Percentiles rank a stretch among this genome's conserved stretches.
Evolutionary conservation across 2,888 invertebrate genomes (phyloP).

Genomic region (Dichetophora obliterata): DNA sequence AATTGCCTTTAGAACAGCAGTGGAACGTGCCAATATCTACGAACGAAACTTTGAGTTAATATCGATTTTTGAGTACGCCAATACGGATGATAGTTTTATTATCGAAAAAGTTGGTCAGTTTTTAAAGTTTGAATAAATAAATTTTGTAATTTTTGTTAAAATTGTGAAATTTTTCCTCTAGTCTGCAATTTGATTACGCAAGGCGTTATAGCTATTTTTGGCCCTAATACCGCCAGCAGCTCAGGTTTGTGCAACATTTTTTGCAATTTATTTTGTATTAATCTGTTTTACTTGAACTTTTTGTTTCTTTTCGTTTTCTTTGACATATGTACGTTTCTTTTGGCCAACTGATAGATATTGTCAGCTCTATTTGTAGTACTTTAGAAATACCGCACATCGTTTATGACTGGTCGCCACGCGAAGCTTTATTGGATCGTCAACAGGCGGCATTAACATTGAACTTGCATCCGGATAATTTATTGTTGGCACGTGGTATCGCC

Average conservation of each 20-base stretch:
- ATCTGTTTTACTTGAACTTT: not conserved
- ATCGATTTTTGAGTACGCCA: constrained; percentile 62
- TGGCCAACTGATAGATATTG: constrained; percentile 57
- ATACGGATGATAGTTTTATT: constrained; percentile 65
- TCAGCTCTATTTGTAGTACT: constrained; percentile 74
- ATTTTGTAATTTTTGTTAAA: not conserved
- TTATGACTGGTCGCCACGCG: constrained; percentile 73
- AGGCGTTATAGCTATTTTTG: constrained; percentile 82
- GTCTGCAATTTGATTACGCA: constrained; percentile 76
- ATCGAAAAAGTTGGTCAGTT: constrained; percentile 65
- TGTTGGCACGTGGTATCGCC: constrained; percentile 78
- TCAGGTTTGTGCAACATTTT: constrained; percentile 66
- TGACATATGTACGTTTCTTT: not conserved
- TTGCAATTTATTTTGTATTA: not conserved
- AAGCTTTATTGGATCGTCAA: constrained; percentile 65
- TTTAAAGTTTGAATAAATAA: not conserved
- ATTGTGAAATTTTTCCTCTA: constrained; percentile 58
- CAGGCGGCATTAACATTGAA: constrained; percentile 76
- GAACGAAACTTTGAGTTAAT: constrained; percentile 64
- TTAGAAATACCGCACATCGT: constrained; percentile 77
- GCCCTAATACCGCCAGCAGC: constrained; percentile 71
- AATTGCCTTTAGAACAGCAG: constrained; percentile 74
- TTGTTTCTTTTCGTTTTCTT: not conserved
- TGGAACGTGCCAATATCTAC: constrained; percentile 70
- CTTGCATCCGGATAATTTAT: constrained; percentile 78